Evolutionary conservation across 2,888 invertebrate genomes (phyloP).

Genomic region (Trissolcus brochymenae): DNA sequence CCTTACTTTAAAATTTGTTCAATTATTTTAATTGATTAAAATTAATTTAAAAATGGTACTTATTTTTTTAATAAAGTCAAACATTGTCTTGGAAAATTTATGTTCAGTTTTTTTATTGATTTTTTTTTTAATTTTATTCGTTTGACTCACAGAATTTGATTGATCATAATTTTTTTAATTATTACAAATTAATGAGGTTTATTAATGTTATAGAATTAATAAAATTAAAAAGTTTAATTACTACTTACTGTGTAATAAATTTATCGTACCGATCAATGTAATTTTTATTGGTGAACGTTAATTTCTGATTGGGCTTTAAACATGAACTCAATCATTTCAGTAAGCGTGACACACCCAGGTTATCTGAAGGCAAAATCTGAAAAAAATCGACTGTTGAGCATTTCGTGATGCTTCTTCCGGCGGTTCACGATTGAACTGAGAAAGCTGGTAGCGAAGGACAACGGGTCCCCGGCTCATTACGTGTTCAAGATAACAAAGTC

Average conservation of each 20-base stretch:
- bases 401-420: conserved; percentile 61
- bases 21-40: too few relatives aligned
- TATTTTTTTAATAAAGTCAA: too few relatives aligned
- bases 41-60: too few relatives aligned
- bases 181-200: background rate
- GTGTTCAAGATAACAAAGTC: conserved; percentile 50
- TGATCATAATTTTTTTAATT: background rate
- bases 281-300: background rate
- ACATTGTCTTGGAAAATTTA: background rate
- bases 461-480: conserved; percentile 63
- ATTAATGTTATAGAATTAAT: conserved; percentile 1
- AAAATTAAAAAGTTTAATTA: background rate
- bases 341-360: conserved; percentile 67
- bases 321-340: conserved; percentile 27
- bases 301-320: conserved; percentile 16
- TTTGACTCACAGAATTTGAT: background rate
- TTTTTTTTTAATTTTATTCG: background rate
- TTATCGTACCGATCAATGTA: background rate
- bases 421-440: conserved; percentile 48
- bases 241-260: background rate
- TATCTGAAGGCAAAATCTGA: conserved; percentile 69
- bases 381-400: conserved; percentile 61
- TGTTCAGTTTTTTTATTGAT: too few relatives aligned
- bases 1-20: too few relatives aligned
- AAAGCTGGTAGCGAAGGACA: conserved; percentile 69